These are phyloP conservation scores for Ischnus inquisitorius DNA, from an alignment of 2,888 invertebrate species.

Conservation along the genomic window DNA sequence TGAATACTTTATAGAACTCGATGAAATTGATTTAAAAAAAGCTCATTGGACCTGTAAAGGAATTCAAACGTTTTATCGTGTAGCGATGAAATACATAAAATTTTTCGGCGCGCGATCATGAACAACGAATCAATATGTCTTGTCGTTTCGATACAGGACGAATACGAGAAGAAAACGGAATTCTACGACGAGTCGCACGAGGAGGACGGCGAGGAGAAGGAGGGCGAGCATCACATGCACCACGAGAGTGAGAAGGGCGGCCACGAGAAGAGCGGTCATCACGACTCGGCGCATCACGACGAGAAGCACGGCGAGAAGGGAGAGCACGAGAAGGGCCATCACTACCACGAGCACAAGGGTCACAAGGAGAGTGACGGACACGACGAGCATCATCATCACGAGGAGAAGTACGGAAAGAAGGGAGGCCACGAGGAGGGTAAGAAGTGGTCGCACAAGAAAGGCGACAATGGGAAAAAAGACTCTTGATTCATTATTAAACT, in stretches of 20 bases:
- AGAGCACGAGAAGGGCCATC: conserved; percentile 87
- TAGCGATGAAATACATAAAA: background rate
- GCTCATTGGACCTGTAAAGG: background rate
- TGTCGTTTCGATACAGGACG: conserved; percentile 85
- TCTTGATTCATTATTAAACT: conserved; percentile 49
- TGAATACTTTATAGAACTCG: background rate
- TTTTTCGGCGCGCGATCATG: background rate
- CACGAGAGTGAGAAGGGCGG: conserved; percentile 87
- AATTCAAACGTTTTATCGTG: background rate
- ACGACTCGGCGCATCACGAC: conserved; percentile 86
- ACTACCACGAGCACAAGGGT: conserved; percentile 87
- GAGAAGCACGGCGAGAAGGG: conserved; percentile 87
- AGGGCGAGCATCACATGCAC: conserved; percentile 88
- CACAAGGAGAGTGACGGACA: conserved; percentile 87
- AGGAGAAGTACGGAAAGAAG: conserved; percentile 86
- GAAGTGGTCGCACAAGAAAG: conserved; percentile 88
- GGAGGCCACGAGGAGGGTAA: conserved; percentile 86
- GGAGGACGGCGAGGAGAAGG: conserved; percentile 89
- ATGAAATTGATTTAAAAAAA: background rate
- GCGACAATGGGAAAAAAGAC: conserved; percentile 69
- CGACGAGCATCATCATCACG: conserved; percentile 87
- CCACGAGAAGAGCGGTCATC: conserved; percentile 87
- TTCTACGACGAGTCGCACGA: conserved; percentile 92
- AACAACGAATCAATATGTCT: conserved; percentile 13
- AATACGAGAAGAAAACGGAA: conserved; percentile 91